Evolutionary conservation across 2,113 vertebrate species (phyloP), one percentile per base, ranked within the genome.

Genomic region (Myrmophylax atrothorax): DNA sequence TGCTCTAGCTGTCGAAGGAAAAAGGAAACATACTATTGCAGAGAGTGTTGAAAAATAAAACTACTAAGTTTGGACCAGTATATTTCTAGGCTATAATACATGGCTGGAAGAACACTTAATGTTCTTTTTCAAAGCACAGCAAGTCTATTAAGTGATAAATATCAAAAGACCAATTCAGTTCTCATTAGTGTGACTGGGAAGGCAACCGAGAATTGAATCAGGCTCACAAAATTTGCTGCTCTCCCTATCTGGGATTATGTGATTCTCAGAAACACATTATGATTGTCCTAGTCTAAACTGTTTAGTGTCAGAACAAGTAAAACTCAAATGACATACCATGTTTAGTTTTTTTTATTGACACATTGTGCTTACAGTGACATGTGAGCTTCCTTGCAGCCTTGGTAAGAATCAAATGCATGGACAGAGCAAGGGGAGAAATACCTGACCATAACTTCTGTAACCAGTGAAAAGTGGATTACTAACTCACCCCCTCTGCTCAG

Each of bases 41-140:
- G 89, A 73, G 76, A 81, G 66, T 91, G 53, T 46, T 87, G 82
- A 89, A 83, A 91, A 93, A 84, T 58, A 75, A 64, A 82, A 66
- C 58, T 73, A 26, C 47, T 1, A 3, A 31, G 29, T 83, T 85
- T 55, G 73, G 42, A 67, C 29, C 22, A 62, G 20, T 42, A 22
- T 66, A 89, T 90, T 93, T 33, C 33, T 73, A 47, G 11, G 38
- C 55, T 85, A 62, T 76, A 89, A 84, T 95, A 66, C 25, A 83
- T 31, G 29, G 29, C 33, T 90, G 70, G 44, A 60, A 76, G 94
- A 94, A 66, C 50, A 88, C 33, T 60, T 22, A 66, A 37, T 77
- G 14, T 35, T 74, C 35, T 79, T 85, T 74, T 46, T 14, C 84
- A n/a, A 75, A 94, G 49, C 12, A 6, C n/a, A 72, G 33, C 0